Evolutionary conservation across 1,140 invertebrate species (phyloP).

Genomic region (Rhyzopertha dominica): DNA sequence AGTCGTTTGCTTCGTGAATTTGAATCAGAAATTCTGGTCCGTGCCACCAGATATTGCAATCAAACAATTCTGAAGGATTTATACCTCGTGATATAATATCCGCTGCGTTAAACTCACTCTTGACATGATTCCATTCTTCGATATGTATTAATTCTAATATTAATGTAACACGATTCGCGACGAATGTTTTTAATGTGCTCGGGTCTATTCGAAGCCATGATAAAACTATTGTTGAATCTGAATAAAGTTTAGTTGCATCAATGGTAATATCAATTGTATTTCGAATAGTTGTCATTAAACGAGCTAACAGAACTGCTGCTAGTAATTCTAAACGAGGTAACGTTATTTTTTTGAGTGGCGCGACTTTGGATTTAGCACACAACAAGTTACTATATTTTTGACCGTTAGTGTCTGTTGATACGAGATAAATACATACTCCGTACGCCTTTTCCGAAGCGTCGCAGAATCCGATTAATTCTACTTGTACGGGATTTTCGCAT

Average conservation of each 20-base stretch:
- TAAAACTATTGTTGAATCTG: slow-evolving; percentile 45
- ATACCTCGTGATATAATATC: slow-evolving; percentile 46
- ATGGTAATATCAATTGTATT: slow-evolving; percentile 12
- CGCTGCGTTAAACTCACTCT: slow-evolving; percentile 40
- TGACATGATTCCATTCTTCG: slow-evolving; percentile 38
- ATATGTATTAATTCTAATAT: slow-evolving; percentile 34
- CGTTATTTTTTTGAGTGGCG: slow-evolving; percentile 35
- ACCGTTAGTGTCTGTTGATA: slow-evolving; percentile 13
- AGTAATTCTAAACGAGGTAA: slow-evolving; percentile 31
- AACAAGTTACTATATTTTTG: slow-evolving; percentile 21
- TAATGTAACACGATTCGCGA: slow-evolving; percentile 39
- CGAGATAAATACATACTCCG: slow-evolving; percentile 34
- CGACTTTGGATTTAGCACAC: slow-evolving; percentile 33
- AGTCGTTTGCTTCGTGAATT: no score
- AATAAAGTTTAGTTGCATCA: slow-evolving; percentile 32
- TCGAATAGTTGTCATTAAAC: slow-evolving; percentile 18
- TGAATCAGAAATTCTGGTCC: slow-evolving; percentile 29
- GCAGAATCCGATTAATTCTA: slow-evolving; percentile 32
- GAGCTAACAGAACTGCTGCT: slow-evolving; percentile 22
- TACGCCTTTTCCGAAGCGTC: slow-evolving; percentile 39
- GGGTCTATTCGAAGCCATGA: slow-evolving; percentile 26
- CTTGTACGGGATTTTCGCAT: background rate
- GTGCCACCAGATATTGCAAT: slow-evolving; percentile 38
- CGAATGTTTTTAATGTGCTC: slow-evolving; percentile 32
- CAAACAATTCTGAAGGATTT: slow-evolving; percentile 19